Evolutionary conservation across 2,113 vertebrate genomes (phyloP).

Genomic region (Nothobranchius furzeri): DNA sequence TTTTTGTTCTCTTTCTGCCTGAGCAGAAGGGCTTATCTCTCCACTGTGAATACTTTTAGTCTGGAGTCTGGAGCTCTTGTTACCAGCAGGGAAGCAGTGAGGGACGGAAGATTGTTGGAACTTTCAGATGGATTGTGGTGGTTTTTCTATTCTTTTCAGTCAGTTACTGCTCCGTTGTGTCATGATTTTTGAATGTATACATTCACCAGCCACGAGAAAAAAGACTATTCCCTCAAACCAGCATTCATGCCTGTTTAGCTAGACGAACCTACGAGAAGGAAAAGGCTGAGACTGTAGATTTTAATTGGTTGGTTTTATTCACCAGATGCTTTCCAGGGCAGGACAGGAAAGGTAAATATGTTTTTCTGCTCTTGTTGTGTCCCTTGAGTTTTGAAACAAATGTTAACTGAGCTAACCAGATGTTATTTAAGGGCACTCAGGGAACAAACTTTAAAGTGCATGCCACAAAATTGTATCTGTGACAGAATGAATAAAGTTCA

Average conservation of each 20-base stretch:
- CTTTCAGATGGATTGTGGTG: constrained; percentile 30
- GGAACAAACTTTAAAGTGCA: constrained; percentile 42
- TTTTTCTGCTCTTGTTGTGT: constrained; percentile 7
- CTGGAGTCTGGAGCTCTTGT: constrained; percentile 38
- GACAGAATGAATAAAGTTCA: constrained; percentile 37
- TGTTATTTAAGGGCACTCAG: constrained; percentile 56
- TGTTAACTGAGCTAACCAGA: constrained; percentile 46
- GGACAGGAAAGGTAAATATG: constrained; percentile 10
- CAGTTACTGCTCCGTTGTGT: constrained; percentile 42
- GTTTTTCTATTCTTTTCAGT: constrained; percentile 43
- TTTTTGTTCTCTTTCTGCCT: neutral
- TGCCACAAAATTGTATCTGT: constrained; percentile 24
- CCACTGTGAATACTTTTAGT: constrained; percentile 46
- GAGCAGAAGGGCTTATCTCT: constrained; percentile 54
- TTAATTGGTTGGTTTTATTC: constrained; percentile 49
- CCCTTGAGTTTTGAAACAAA: constrained; percentile 50
- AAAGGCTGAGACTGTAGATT: constrained; percentile 11
- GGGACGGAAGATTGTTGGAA: constrained; percentile 35
- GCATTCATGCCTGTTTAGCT: neutral
- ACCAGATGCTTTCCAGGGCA: constrained; percentile 33
- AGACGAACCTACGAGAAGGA: neutral
- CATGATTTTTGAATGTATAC: constrained; percentile 30
- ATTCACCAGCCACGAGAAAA: constrained; percentile 5
- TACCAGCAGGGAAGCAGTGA: constrained; percentile 18
- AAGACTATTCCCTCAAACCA: constrained; percentile 18